A percentile compares a stretch with the other conserved stretches of the same genome.
Evolutionary conservation across 2,797 vertebrate species (phyloP).

Genomic region (Spea hammondii): DNA sequence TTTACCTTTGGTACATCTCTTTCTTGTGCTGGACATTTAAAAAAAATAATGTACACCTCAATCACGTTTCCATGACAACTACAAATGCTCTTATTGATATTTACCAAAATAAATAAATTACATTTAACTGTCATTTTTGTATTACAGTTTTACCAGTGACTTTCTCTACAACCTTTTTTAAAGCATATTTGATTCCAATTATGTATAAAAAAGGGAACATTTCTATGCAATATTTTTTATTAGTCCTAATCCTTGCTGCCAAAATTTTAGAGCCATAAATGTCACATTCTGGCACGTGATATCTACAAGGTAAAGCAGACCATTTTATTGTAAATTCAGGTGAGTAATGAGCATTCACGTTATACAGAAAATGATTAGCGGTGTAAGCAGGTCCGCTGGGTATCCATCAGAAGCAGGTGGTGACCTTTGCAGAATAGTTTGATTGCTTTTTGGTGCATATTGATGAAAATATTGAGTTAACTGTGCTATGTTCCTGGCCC

Average conservation of each 20-base stretch:
- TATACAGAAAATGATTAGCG: conserved; percentile 7
- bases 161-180: conserved; percentile 26
- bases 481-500: conserved; percentile 31
- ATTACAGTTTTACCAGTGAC: conserved; percentile 28
- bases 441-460: conserved; percentile 43
- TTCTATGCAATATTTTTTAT: conserved; percentile 32
- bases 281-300: conserved; percentile 15
- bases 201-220: conserved; percentile 23
- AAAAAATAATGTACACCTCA: conserved; percentile 16
- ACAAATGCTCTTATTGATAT: conserved; percentile 38
- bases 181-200: conserved; percentile 44
- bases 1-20: no score
- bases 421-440: conserved; percentile 47
- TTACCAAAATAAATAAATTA: conserved; percentile 29
- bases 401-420: conserved; percentile 39
- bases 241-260: conserved; percentile 16
- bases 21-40: conserved; percentile 18
- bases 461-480: conserved; percentile 51
- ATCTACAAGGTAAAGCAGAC: conserved; percentile 4
- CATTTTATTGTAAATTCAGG: conserved; percentile 4
- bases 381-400: conserved; percentile 18
- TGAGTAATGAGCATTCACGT: conserved; percentile 1
- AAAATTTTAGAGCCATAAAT: conserved; percentile 20
- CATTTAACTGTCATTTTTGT: conserved; percentile 19
- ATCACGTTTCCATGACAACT: conserved; percentile 38